Base-by-base conservation (phyloP, 2,888 invertebrate genomes). In the Griposia aprilina region DNA sequence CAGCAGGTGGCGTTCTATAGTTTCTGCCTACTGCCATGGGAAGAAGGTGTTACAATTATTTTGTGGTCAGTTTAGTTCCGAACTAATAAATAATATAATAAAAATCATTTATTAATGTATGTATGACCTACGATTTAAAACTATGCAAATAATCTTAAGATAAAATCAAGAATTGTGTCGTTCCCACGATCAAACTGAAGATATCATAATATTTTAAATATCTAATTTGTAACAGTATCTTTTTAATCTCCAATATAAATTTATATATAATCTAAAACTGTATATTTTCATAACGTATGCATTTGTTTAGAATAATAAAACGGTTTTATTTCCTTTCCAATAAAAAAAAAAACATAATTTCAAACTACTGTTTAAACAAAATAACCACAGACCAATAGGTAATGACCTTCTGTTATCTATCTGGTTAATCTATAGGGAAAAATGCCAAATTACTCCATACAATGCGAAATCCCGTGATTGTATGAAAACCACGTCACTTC, bases 401-500 rank as follows among this genome's bases (percentile, higher is more conserved):
- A 65, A 52, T 57, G 52, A 52, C 81, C 76, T 76, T 26, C 5
- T 55, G 36, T n/a, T n/a, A 13, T 15, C n/a, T 67, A 76, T 82
- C 65, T 59, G 45, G 13, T 7, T 30, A 69, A 85, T 79, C 68
- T 79, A 88, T 74, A 69, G 81, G 88, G 83, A 80, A 88, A 88
- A 86, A 60, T 63, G 60, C 72, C 76, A 80, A 83, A 86, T 77
- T 45, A 80, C 73, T 73, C 30, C 15, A 60, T 48, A 71, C 74
- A 72, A 73, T 74, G 72, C 78, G 57, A 82, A 86, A 81, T 84
- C 81, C 86, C 69, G 69, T 80, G 73, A 62, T 62, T 74, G 66
- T 82, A 57, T 52, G 52, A 41, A 67, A 36, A 20, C 13, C 30
- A 72, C 83, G 81, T 85, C 83, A 84, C 45, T 13, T 6, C 0